Conservation (phyloP, 1,140 invertebrate genomes). For the Drosophila nigromelanica region DNA sequence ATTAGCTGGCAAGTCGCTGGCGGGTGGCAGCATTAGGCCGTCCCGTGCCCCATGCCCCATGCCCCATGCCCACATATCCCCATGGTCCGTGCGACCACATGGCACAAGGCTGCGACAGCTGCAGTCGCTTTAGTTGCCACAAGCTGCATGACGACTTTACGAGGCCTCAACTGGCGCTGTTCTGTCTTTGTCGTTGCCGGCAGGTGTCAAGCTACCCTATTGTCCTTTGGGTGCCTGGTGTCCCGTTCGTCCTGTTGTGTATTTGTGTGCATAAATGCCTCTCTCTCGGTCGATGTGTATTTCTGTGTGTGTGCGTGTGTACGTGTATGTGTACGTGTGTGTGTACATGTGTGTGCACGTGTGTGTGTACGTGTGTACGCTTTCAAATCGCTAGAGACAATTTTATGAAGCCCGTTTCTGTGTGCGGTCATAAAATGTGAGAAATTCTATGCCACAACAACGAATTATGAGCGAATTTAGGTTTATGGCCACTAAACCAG, state of each 20-base stretch:
- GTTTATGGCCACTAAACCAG: conserved; percentile 77
- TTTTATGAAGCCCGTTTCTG: conserved; percentile 54
- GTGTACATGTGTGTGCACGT: conserved; percentile 8
- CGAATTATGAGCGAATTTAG: conserved; percentile 76
- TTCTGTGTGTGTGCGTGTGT: neutral
- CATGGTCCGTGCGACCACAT: conserved; percentile 11
- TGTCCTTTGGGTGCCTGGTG: conserved; percentile 22
- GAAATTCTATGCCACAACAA: conserved; percentile 62
- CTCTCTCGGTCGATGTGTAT: neutral
- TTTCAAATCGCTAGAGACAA: conserved; percentile 64
- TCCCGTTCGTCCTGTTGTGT: conserved; percentile 5
- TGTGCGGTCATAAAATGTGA: conserved; percentile 67
- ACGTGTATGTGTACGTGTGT: conserved; percentile 13
- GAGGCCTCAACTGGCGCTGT: conserved; percentile 39
- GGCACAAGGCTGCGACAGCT: conserved; percentile 20
- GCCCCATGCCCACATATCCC: neutral
- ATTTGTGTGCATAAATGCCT: neutral
- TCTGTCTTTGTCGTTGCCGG: conserved; percentile 41
- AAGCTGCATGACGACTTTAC: conserved; percentile 33
- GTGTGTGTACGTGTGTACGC: conserved; percentile 11
- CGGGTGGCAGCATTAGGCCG: conserved; percentile 28
- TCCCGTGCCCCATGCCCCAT: neutral
- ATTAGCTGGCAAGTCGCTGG: conserved; percentile 46
- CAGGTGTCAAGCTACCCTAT: conserved; percentile 63
- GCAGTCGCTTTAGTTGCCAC: conserved; percentile 11